phyloP scores from a whole-genome alignment of 2,888 invertebrate genomes.

The Sipha maydis region DNA sequence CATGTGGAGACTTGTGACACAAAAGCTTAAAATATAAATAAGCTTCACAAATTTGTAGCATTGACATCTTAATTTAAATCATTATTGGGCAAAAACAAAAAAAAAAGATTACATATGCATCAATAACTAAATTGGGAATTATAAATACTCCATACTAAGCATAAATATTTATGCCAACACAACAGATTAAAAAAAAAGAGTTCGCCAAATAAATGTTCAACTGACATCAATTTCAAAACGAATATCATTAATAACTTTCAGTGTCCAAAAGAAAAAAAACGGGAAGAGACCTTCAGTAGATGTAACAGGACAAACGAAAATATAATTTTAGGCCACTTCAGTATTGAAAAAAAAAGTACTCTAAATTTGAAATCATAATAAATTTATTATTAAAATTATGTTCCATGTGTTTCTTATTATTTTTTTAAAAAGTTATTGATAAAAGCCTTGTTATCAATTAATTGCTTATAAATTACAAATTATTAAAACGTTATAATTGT shows the following conservation, averaged over 20 bases:
- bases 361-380: neutral
- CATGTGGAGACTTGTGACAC: no score
- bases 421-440: no score
- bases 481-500: no score
- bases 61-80: no score
- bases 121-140: neutral
- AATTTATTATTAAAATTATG: neutral
- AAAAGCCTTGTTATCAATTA: no score
- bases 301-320: neutral
- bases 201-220: neutral
- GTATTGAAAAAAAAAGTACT: neutral
- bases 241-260: neutral
- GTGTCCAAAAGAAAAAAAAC: neutral
- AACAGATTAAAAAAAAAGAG: neutral
- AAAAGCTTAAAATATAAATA: no score
- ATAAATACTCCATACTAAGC: neutral
- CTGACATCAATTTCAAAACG: neutral
- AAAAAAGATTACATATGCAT: neutral
- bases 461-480: no score
- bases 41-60: no score
- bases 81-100: no score
- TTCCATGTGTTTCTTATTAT: neutral
- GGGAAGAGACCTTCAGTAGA: neutral
- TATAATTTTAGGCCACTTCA: neutral
- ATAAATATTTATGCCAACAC: neutral